Evolutionary conservation across 2,113 vertebrate genomes (phyloP).

Genomic region (Probosciger aterrimus): DNA sequence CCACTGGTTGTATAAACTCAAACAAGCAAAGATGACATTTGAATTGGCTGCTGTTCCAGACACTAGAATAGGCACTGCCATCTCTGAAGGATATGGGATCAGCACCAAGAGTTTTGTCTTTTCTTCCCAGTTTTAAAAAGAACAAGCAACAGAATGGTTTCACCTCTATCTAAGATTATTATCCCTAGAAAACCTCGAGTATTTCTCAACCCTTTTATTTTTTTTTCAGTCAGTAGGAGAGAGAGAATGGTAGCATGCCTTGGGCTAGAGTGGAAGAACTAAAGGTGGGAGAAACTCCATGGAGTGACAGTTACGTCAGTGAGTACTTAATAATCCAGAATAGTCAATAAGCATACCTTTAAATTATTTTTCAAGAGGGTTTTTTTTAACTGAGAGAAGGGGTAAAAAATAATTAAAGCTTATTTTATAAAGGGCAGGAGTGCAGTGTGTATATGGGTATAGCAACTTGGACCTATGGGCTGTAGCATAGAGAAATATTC

Average conservation of each 20-base stretch:
- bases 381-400: background rate
- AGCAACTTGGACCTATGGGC: background rate
- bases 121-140: background rate
- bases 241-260: background rate
- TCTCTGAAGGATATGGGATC: background rate
- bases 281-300: background rate
- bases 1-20: slow-evolving; percentile 79
- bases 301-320: background rate
- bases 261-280: background rate
- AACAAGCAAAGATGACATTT: background rate
- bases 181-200: background rate
- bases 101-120: background rate
- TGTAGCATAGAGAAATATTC: background rate
- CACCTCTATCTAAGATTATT: background rate
- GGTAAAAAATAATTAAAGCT: background rate
- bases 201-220: background rate
- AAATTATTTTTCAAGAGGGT: slow-evolving; percentile 23
- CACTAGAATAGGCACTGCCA: background rate
- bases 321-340: slow-evolving; percentile 4
- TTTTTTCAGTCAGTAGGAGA: background rate
- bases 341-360: background rate
- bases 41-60: background rate
- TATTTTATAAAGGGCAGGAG: background rate
- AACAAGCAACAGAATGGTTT: background rate
- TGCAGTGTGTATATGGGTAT: background rate